phyloP scores from a whole-genome alignment of 2,888 invertebrate genomes.

The Shargacucullia verbasci region DNA sequence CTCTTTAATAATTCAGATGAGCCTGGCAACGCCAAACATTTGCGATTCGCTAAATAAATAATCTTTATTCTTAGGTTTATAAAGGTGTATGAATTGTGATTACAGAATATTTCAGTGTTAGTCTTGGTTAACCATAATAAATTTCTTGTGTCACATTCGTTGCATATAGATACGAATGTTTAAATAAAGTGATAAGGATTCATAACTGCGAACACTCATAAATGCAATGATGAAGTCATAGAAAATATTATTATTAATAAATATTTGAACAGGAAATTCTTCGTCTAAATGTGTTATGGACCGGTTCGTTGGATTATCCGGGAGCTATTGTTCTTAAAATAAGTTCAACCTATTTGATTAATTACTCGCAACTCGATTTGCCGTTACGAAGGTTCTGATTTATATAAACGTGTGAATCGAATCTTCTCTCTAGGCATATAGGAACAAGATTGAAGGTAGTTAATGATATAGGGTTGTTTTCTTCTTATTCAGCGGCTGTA shows the following conservation, averaged over 20 bases:
- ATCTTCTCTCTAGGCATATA: not conserved
- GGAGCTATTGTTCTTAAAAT: conserved; percentile 46
- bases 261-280: conserved; percentile 30
- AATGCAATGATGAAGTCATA: conserved; percentile 17
- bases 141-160: conserved; percentile 21
- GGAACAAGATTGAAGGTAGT: not conserved
- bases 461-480: not conserved
- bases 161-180: conserved; percentile 23
- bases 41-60: not conserved
- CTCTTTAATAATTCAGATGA: not conserved
- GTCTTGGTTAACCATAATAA: conserved; percentile 14
- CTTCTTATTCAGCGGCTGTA: conserved; percentile 14
- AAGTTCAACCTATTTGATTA: conserved; percentile 33
- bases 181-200: conserved; percentile 17
- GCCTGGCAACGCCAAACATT: not conserved
- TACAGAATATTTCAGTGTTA: conserved; percentile 3
- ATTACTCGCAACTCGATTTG: conserved; percentile 10
- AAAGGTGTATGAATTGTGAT: not conserved
- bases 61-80: not conserved
- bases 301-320: conserved; percentile 40
- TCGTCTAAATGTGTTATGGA: conserved; percentile 31
- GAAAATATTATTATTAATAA: conserved; percentile 13
- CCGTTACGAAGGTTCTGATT: not conserved
- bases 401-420: not conserved
- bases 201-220: conserved; percentile 14